Evolutionary conservation across 92 coral and sea anemone species (phyloP), one percentile per base, ranked within the genome.

Genomic region (Nematostella vectensis): DNA sequence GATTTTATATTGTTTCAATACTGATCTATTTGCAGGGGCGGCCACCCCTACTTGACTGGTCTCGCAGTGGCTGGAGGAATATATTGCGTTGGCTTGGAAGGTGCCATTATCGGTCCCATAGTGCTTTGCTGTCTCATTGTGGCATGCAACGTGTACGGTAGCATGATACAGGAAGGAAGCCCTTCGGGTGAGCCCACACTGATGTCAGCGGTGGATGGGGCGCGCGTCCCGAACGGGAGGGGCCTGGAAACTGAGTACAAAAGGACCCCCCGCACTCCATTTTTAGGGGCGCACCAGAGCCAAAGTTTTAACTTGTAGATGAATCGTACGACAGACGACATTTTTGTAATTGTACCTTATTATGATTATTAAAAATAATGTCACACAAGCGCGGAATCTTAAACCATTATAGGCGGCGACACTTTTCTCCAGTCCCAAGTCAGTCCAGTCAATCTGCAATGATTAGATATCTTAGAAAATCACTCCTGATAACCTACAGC

Each of bases 41-140:
- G 98, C 27, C 96, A 91, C 53, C 98, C 98, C 17, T 91, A 91
- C 74, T 67, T 91, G 43, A 91, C 98, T 22, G 98, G 98, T 52
- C 78, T 91, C 48, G 98, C 98, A 59, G 98, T 91, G 0, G 98
- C 96, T 58, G 98, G 98, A 2, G 98, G 98, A 0, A 91, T 91
- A 50, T 91, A 91, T 59, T 91, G 98, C 51, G 72, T 91, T 24
- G 98, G 98, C 16, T 65, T 91, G 27, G 98, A 91, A 55, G 98
- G 98, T 25, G 98, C 98, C 48, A 86, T 91, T 15, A 81, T 91
- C 54, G 98, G 98, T 54, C 98, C 98, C 8, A 86, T 91, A 51
- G 96, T 91, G 60, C 75, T 91, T 4, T 91, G 98, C 63, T 91
- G 98, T 50, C 73, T 91, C 48, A 80, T 91, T 66, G 98, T 88